Conservation (phyloP, 2,888 invertebrate genomes). For the Pyrrhosoma nymphula region DNA sequence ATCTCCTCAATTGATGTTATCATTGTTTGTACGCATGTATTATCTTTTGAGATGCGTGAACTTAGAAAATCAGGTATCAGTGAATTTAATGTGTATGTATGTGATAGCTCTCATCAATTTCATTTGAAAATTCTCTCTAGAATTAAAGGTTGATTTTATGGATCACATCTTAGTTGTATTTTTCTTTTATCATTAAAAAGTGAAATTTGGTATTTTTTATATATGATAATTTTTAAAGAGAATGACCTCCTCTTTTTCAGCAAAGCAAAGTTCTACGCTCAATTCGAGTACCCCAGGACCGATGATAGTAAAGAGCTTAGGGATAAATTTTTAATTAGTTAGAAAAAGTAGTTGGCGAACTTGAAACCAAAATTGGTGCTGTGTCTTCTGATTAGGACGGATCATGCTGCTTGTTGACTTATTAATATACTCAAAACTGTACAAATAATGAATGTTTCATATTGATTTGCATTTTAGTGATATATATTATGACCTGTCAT, state of each 20-base stretch:
- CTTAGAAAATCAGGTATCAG: too few species aligned
- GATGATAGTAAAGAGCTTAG: conserved; percentile 78
- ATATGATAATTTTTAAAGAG: neutral
- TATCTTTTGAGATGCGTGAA: too few species aligned
- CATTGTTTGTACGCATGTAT: too few species aligned
- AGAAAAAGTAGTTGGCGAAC: conserved; percentile 40
- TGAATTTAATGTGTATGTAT: too few species aligned
- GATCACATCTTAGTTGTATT: too few species aligned
- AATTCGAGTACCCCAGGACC: conserved; percentile 86
- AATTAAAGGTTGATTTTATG: too few species aligned
- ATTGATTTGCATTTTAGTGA: conserved; percentile 49
- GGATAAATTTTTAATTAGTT: conserved; percentile 11
- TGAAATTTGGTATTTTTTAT: too few species aligned
- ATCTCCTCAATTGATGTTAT: too few species aligned
- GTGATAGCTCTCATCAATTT: too few species aligned
- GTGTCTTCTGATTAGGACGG: conserved; percentile 47
- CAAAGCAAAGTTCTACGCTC: conserved; percentile 89
- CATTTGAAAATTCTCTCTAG: too few species aligned
- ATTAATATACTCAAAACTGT: conserved; percentile 39
- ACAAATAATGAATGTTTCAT: conserved; percentile 55
- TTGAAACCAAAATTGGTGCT: conserved; percentile 50
- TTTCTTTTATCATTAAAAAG: neutral
- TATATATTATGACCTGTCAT: neutral
- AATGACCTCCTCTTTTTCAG: conserved; percentile 79
- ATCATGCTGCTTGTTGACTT: conserved; percentile 42